These are phyloP conservation scores for Panzeria rudis DNA, from an alignment of 2,888 invertebrate genomes.

Conservation along the genomic window DNA sequence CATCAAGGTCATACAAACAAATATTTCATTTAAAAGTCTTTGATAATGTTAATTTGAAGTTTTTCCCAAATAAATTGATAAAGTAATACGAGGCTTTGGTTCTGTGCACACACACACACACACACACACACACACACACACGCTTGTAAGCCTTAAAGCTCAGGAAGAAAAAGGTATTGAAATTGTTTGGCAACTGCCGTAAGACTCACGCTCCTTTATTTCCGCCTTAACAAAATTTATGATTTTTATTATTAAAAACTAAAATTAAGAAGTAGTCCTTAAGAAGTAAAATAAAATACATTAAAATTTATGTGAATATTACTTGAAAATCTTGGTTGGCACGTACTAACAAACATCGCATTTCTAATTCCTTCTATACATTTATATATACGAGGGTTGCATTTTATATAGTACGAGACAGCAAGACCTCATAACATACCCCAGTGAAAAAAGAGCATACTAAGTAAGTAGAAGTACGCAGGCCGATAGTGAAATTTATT, in stretches of 20 bases:
- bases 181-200: background rate
- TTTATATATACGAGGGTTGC: background rate
- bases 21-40: background rate
- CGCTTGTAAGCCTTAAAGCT: background rate
- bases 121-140: no score
- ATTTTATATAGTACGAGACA: no score
- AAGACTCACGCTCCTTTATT: slow-evolving; percentile 12
- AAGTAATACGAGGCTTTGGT: background rate
- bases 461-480: no score
- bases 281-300: slow-evolving; percentile 8
- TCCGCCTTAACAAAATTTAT: slow-evolving; percentile 41
- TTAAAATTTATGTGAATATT: slow-evolving; percentile 56
- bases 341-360: slow-evolving; percentile 36
- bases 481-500: no score
- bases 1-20: background rate
- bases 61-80: background rate
- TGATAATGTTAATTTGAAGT: background rate
- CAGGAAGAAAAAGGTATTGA: slow-evolving; percentile 23
- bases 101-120: no score
- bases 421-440: no score
- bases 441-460: no score
- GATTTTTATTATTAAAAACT: slow-evolving; percentile 39
- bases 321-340: slow-evolving; percentile 54
- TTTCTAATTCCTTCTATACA: background rate
- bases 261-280: slow-evolving; percentile 29